Evolutionary conservation across 1,140 invertebrate genomes (phyloP).

Genomic region (Elymnias hypermnestra): DNA sequence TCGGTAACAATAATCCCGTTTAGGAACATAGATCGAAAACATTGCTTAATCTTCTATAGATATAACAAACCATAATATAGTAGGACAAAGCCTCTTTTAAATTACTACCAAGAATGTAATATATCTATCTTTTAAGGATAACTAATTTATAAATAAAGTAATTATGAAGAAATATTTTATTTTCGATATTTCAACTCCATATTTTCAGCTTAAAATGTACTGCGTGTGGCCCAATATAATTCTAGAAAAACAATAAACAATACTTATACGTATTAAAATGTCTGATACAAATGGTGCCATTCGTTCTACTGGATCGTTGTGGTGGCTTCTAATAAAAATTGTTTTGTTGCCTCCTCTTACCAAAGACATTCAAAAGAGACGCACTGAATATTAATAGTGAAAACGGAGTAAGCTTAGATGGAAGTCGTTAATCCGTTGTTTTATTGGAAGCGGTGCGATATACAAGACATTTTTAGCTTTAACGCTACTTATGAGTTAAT

Average conservation of each 20-base stretch:
- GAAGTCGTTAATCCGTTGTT: neutral
- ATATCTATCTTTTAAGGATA: no score
- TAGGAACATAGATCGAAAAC: no score
- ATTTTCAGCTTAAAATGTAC: neutral
- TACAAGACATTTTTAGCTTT: neutral
- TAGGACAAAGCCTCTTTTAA: no score
- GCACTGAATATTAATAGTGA: constrained; percentile 9
- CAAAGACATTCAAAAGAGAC: constrained; percentile 10
- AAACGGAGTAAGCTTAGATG: constrained; percentile 9
- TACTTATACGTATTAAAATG: constrained; percentile 10
- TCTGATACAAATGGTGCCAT: constrained; percentile 10
- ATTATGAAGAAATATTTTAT: no score
- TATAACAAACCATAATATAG: no score
- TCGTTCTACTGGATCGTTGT: constrained; percentile 5
- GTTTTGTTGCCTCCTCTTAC: constrained; percentile 11
- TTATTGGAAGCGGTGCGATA: neutral
- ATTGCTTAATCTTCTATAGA: no score
- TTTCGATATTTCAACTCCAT: no score
- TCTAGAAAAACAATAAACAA: constrained; percentile 6
- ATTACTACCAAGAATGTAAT: neutral
- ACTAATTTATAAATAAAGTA: no score
- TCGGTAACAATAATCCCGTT: no score
- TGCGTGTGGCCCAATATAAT: neutral
- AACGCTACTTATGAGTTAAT: neutral
- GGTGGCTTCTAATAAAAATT: constrained; percentile 6